A percentile compares a stretch with the other conserved stretches of the same genome.
phyloP scores from a whole-genome alignment of 2,888 invertebrate species.

The Cepaea hortensis region DNA sequence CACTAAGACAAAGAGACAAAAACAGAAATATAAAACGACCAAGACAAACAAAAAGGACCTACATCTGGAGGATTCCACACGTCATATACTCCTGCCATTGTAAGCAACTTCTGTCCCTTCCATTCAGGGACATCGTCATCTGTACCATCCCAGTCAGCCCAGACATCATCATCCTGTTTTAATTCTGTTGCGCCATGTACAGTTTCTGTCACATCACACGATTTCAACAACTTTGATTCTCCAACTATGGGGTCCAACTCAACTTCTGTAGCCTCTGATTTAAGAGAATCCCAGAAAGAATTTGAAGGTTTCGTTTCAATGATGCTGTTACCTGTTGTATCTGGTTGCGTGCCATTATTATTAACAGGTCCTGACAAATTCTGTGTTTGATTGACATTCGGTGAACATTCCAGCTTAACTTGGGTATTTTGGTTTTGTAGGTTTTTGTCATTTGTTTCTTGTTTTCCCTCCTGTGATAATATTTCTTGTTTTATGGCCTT shows the following conservation, averaged over 20 bases:
- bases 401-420: neutral
- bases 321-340: neutral
- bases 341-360: neutral
- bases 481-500: constrained; percentile 17
- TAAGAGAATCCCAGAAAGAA: neutral
- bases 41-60: constrained; percentile 49
- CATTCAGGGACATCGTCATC: constrained; percentile 35
- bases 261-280: neutral
- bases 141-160: neutral
- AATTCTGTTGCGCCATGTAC: neutral
- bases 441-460: neutral
- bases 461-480: neutral
- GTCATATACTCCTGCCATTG: constrained; percentile 87
- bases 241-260: neutral
- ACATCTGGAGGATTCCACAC: constrained; percentile 80
- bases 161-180: neutral
- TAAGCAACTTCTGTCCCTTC: constrained; percentile 78
- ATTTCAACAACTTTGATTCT: neutral
- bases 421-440: neutral
- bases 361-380: neutral
- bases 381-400: neutral
- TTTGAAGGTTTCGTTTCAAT: neutral
- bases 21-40: too few species aligned
- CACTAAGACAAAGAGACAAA: too few species aligned
- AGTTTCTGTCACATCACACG: neutral